Percentiles rank a stretch among this genome's conserved stretches.
Evolutionary conservation across 2,888 invertebrate species (phyloP).

Genomic region (Empis stercorea): DNA sequence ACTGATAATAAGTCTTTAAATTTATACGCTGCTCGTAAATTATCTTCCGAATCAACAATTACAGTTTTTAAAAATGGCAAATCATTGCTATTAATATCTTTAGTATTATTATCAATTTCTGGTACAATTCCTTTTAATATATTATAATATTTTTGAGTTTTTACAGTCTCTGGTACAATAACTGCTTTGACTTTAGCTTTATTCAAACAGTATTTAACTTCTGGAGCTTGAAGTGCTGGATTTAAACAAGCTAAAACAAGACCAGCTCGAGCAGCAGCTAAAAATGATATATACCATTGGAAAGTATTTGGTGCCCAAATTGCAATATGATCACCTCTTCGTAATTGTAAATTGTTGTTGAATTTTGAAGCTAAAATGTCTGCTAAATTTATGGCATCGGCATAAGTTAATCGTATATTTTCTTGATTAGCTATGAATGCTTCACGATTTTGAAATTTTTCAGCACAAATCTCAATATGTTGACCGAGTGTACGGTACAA

Average conservation of each 20-base stretch:
- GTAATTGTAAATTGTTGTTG: slow-evolving; percentile 50
- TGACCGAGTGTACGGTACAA: slow-evolving; percentile 44
- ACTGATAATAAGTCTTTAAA: slow-evolving; percentile 36
- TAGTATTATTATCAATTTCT: slow-evolving; percentile 37
- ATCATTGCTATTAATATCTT: slow-evolving; percentile 35
- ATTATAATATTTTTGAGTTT: slow-evolving; percentile 52
- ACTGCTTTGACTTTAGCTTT: slow-evolving; percentile 57
- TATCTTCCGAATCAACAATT: slow-evolving; percentile 42
- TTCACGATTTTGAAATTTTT: slow-evolving; percentile 42
- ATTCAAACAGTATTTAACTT: slow-evolving; percentile 57
- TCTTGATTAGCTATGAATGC: slow-evolving; percentile 46
- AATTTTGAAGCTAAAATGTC: slow-evolving; percentile 61
- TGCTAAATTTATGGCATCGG: slow-evolving; percentile 37
- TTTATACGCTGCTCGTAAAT: slow-evolving; percentile 36
- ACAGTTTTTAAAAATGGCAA: slow-evolving; percentile 42
- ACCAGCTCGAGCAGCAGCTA: slow-evolving; percentile 60
- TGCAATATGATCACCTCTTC: slow-evolving; percentile 60
- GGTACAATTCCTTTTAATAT: slow-evolving; percentile 49
- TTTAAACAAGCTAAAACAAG: slow-evolving; percentile 64
- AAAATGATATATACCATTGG: slow-evolving; percentile 61
- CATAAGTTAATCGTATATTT: slow-evolving; percentile 39
- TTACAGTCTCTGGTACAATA: slow-evolving; percentile 48
- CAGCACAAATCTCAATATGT: slow-evolving; percentile 40
- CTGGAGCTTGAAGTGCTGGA: slow-evolving; percentile 54
- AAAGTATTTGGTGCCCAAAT: slow-evolving; percentile 66